Evolutionary conservation across 2,888 invertebrate species (phyloP), one percentile per base, ranked within the genome.

Genomic region (Zeuzera pyrina): DNA sequence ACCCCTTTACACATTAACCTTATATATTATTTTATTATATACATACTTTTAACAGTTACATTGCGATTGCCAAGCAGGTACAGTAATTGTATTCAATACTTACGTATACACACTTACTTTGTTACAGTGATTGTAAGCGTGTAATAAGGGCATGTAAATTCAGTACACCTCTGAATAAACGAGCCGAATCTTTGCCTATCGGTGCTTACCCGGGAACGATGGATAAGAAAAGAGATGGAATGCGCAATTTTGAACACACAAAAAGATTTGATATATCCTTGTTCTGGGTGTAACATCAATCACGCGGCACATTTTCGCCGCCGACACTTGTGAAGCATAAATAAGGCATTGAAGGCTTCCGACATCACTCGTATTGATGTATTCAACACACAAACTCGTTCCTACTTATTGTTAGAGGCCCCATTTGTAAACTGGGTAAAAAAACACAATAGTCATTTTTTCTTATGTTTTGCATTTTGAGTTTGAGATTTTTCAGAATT

Each of bases 321-420:
- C 51, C 60, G 61, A 63, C 64, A 62, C 64, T 69, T 58, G 52
- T 52, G 58, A 59, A 49, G 57, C 61, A 65, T 69, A 67, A 69
- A 71, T 70, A 72, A 66, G 62, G 61, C 57, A 65, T 64, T 58
- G 66, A 65, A 57, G 50, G 59, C 52, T 63, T 65, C 64, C 69
- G 63, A 61, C 65, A 53, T 58, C 52, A 38, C 42, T 49, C 48
- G 49, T 58, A 69, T 70, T 69, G 70, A 71, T 65, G 67, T 70
- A 70, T 70, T 70, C 64, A 64, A 52, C 58, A 51, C 52, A 51
- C 53, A 57, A 63, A 61, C 60, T 49, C 57, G 51, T 57, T 56
- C 47, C 50, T 54, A 53, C 59, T 63, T 63, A 63, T 65, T 62
- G 64, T 68, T 51, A 46, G 52, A 51, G 49, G 53, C 47, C 50